Conservation (phyloP, 2,888 invertebrate genomes). For the Drosophila robusta region DNA sequence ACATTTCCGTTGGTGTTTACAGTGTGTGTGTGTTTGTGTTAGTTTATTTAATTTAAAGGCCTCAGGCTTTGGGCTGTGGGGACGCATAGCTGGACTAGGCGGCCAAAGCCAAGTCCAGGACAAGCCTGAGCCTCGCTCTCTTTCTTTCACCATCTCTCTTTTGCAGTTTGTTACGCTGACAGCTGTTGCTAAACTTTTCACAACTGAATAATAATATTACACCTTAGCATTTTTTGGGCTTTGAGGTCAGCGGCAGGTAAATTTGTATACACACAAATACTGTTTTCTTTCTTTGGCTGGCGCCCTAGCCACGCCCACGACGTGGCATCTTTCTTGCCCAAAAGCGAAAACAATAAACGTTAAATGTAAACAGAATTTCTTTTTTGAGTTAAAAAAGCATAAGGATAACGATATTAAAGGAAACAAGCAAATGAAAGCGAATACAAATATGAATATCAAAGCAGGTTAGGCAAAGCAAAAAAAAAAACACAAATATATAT, state of each 20-base stretch:
- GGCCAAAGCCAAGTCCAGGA: constrained; percentile 14
- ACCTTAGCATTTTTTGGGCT: constrained; percentile 13
- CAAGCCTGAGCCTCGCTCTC: background rate
- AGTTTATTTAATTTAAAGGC: constrained; percentile 77
- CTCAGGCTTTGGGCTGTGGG: constrained; percentile 37
- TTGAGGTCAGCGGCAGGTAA: constrained; percentile 19
- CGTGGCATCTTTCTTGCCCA: background rate
- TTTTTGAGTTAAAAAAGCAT: constrained; percentile 5
- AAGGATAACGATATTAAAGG: constrained; percentile 57
- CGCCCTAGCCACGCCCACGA: constrained; percentile 17
- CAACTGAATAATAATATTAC: constrained; percentile 60
- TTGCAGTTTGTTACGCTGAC: constrained; percentile 14
- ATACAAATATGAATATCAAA: constrained; percentile 54
- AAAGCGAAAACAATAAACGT: constrained; percentile 36
- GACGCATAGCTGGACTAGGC: too few species aligned
- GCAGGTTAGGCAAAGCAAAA: constrained; percentile 46
- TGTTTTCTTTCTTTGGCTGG: constrained; percentile 13
- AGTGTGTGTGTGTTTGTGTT: constrained; percentile 32
- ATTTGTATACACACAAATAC: background rate
- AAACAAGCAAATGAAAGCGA: constrained; percentile 45
- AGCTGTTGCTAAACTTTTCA: constrained; percentile 54
- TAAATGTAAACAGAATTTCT: constrained; percentile 31
- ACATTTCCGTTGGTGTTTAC: constrained; percentile 57
- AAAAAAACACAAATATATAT: constrained; percentile 13
- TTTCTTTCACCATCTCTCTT: background rate